Evolutionary conservation across 2,888 invertebrate genomes (phyloP).

Genomic region (Emmelina monodactyla): DNA sequence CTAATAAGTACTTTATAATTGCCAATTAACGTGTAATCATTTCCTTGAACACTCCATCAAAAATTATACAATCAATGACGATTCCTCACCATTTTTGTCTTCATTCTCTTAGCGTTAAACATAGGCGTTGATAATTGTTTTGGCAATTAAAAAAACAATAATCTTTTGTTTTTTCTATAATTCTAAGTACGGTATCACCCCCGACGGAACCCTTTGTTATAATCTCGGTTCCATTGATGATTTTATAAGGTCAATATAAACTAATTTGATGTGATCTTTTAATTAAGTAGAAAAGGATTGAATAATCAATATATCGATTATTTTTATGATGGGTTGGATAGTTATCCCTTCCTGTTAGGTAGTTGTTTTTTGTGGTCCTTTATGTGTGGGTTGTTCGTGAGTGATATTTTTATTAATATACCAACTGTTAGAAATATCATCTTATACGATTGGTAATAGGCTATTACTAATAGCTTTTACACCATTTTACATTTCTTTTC

Average conservation of each 20-base stretch:
- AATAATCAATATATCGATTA: slow-evolving; percentile 3
- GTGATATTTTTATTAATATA: no score
- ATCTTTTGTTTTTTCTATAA: slow-evolving; percentile 52
- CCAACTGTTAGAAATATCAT: no score
- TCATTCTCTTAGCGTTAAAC: neutral
- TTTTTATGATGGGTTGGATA: neutral
- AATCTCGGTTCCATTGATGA: slow-evolving; percentile 55
- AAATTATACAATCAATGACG: no score
- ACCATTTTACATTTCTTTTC: no score
- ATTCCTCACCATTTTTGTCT: no score
- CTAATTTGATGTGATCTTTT: slow-evolving; percentile 54
- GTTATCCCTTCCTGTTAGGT: neutral
- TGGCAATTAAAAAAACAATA: slow-evolving; percentile 28
- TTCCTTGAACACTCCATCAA: no score
- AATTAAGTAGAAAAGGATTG: slow-evolving; percentile 48
- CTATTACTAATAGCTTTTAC: no score
- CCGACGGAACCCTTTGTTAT: slow-evolving; percentile 42
- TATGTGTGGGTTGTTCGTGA: no score
- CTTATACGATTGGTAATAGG: no score
- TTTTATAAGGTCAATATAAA: slow-evolving; percentile 62
- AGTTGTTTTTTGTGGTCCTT: no score
- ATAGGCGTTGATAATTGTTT: slow-evolving; percentile 46
- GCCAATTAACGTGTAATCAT: no score
- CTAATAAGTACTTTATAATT: no score
- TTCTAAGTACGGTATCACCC: slow-evolving; percentile 26